Evolutionary conservation across 2,113 vertebrate genomes (phyloP).

Genomic region (Peucedramus taeniatus): DNA sequence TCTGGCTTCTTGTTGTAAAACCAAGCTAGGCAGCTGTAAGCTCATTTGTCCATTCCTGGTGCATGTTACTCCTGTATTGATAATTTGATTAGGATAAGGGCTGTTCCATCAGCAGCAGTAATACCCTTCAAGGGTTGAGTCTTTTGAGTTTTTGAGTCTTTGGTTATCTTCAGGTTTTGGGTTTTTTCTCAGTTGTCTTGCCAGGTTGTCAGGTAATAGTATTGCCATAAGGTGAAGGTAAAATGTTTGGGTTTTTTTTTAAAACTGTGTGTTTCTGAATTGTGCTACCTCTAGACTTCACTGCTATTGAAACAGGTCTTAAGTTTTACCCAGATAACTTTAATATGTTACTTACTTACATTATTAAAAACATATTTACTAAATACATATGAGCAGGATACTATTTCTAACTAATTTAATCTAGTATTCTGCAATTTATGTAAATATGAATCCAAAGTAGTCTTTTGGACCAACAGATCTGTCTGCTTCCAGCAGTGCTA

Average conservation of each 20-base stretch:
- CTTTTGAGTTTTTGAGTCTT: neutral
- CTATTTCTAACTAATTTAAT: neutral
- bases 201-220: neutral
- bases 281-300: neutral
- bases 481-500: neutral
- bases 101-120: neutral
- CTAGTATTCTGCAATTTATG: neutral
- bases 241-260: neutral
- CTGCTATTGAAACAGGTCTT: neutral
- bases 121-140: neutral
- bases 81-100: neutral
- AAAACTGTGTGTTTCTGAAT: neutral
- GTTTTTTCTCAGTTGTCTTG: neutral
- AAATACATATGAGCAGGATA: neutral
- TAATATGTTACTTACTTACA: neutral
- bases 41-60: neutral
- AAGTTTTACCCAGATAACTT: neutral
- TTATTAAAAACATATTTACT: neutral
- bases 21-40: neutral
- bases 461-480: neutral
- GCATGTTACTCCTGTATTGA: neutral
- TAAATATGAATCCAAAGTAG: neutral
- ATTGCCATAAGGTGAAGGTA: neutral
- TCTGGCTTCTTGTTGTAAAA: neutral
- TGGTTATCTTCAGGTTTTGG: neutral